Percentiles rank a stretch among this genome's conserved stretches.
Conservation (phyloP, 2,888 invertebrate species). For the Euproctis similis region DNA sequence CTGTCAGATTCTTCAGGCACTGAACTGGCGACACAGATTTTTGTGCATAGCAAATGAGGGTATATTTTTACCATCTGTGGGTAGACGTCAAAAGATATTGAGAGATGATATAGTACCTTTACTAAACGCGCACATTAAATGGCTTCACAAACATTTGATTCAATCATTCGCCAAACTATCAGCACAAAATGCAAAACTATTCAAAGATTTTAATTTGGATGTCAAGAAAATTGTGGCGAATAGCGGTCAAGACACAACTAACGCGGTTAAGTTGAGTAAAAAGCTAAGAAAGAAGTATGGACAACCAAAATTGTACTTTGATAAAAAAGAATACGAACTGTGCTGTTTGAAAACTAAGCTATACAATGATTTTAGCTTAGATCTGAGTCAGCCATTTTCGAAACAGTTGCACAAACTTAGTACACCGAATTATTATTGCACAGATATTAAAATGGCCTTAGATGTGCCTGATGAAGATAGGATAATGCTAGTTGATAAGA, state of each 20-base stretch:
- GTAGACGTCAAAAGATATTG: constrained; percentile 45
- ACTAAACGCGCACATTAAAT: constrained; percentile 82
- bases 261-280: constrained; percentile 47
- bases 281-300: constrained; percentile 54
- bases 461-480: constrained; percentile 40
- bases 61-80: constrained; percentile 40
- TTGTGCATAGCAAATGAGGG: constrained; percentile 48
- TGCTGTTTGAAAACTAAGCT: constrained; percentile 30
- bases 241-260: constrained; percentile 34
- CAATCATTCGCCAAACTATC: constrained; percentile 35
- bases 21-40: constrained; percentile 75
- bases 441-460: constrained; percentile 35
- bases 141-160: constrained; percentile 81
- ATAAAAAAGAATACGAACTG: constrained; percentile 38
- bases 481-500: constrained; percentile 31
- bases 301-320: constrained; percentile 51
- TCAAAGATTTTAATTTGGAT: constrained; percentile 25
- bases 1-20: constrained; percentile 55
- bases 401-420: constrained; percentile 39
- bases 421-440: constrained; percentile 22
- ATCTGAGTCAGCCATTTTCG: constrained; percentile 43
- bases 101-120: constrained; percentile 76
- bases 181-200: constrained; percentile 21
- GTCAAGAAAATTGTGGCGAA: constrained; percentile 24
- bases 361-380: constrained; percentile 37